Conservation (phyloP, 2,888 invertebrate genomes). For the Eulithis testata region DNA sequence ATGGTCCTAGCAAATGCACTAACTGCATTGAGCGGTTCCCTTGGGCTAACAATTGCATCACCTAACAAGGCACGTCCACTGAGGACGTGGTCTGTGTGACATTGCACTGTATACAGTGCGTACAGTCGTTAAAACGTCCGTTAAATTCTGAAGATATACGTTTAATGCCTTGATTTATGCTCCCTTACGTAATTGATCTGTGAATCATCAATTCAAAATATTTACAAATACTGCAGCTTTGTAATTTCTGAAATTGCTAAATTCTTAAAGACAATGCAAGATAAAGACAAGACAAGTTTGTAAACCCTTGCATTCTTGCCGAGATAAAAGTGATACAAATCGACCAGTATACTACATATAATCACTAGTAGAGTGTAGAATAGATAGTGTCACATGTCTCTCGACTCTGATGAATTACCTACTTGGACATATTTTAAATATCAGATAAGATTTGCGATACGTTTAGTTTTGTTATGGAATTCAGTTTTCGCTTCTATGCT, state of each 20-base stretch:
- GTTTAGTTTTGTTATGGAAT: slow-evolving; percentile 8
- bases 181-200: no score
- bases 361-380: no score
- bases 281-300: slow-evolving; percentile 29
- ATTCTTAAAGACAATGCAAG: slow-evolving; percentile 39
- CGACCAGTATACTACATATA: slow-evolving; percentile 10
- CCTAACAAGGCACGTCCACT: no score
- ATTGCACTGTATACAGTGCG: no score
- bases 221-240: slow-evolving; percentile 18
- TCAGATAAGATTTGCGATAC: slow-evolving; percentile 16
- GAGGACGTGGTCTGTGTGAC: no score
- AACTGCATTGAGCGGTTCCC: no score
- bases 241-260: slow-evolving; percentile 24
- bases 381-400: neutral
- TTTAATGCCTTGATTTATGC: no score
- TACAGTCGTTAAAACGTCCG: no score
- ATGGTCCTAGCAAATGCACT: no score
- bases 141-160: no score
- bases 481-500: slow-evolving; percentile 1
- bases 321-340: slow-evolving; percentile 17
- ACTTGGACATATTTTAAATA: slow-evolving; percentile 12
- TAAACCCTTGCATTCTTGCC: slow-evolving; percentile 22
- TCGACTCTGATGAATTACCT: slow-evolving; percentile 17
- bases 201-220: slow-evolving; percentile 1
- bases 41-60: no score